These are phyloP conservation scores for Lophura nycthemera DNA, from an alignment of 2,113 vertebrate genomes.

Conservation along the genomic window DNA sequence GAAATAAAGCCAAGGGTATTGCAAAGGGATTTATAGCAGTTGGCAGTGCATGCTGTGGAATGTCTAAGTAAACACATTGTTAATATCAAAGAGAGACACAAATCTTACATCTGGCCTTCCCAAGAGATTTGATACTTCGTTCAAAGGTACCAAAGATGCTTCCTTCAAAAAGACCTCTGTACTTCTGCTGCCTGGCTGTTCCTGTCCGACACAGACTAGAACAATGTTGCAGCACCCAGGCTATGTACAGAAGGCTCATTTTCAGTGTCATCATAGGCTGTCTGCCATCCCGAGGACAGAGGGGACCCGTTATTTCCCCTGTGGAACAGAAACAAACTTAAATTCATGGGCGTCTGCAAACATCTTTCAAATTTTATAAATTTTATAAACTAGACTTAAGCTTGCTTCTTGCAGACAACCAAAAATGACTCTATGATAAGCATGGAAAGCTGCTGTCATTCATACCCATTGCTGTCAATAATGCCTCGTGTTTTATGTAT, in stretches of 20 bases:
- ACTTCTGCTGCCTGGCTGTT: background rate
- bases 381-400: background rate
- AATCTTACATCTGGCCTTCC: background rate
- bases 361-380: background rate
- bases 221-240: background rate
- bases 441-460: background rate
- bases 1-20: background rate
- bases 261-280: background rate
- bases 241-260: background rate
- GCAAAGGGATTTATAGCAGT: background rate
- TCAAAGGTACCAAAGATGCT: background rate
- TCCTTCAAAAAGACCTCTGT: background rate
- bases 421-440: background rate
- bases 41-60: background rate
- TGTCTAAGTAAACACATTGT: background rate
- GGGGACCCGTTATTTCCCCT: background rate
- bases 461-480: background rate
- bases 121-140: accelerated
- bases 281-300: background rate
- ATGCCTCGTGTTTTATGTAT: background rate
- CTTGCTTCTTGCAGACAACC: background rate
- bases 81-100: background rate
- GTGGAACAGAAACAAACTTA: background rate
- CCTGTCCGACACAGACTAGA: background rate
- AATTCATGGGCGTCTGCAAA: background rate